These are phyloP conservation scores for Oceanites oceanicus DNA, from an alignment of 2,113 vertebrate genomes.

Conservation along the genomic window DNA sequence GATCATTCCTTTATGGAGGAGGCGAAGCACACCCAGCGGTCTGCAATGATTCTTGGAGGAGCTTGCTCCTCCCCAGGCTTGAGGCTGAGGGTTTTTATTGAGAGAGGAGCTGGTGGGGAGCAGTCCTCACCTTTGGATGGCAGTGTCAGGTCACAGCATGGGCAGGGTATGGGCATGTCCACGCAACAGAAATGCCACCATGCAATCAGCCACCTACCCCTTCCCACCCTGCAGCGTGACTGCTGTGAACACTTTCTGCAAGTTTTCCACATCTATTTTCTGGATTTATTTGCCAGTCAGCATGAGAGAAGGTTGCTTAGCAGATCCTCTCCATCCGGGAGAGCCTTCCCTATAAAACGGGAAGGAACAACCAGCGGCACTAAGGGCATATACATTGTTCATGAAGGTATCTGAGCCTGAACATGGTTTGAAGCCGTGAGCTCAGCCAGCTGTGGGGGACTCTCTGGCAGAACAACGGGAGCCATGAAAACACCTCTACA, in stretches of 20 bases:
- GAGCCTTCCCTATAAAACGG: not conserved
- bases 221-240: accelerated
- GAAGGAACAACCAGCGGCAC: not conserved
- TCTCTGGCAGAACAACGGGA: not conserved
- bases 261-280: not conserved
- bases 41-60: not conserved
- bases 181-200: not conserved
- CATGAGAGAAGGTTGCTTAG: not conserved
- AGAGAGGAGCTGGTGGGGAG: not conserved
- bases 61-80: not conserved
- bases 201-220: not conserved
- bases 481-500: not conserved
- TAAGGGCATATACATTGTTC: not conserved
- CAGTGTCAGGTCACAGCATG: not conserved
- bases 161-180: not conserved
- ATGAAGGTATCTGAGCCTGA: not conserved
- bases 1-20: accelerated
- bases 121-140: not conserved
- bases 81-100: accelerated
- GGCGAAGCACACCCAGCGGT: accelerated
- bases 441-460: not conserved
- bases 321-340: accelerated
- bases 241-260: not conserved
- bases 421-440: accelerated
- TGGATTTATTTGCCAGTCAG: not conserved